Conservation (phyloP, 2,113 vertebrate genomes). For the Colistium nudipinnis region DNA sequence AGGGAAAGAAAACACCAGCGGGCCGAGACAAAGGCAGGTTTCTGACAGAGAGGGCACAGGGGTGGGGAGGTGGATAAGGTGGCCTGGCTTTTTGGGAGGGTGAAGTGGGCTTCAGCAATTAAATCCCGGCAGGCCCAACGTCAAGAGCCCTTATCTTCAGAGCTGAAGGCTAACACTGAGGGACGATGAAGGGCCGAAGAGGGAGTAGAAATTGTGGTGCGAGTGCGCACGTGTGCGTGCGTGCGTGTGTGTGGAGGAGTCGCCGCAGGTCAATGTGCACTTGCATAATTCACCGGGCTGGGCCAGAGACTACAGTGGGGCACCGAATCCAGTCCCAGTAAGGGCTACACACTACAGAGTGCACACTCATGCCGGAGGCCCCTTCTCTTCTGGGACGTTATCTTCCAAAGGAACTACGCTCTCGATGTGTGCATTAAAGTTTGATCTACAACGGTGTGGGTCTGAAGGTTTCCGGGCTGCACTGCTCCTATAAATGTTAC, state of each 20-base stretch:
- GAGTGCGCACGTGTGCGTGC: slow-evolving; percentile 29
- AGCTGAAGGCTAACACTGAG: slow-evolving; percentile 57
- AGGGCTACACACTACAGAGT: slow-evolving; percentile 49
- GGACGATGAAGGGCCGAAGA: slow-evolving; percentile 48
- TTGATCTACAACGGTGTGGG: slow-evolving; percentile 38
- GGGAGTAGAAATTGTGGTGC: slow-evolving; percentile 28
- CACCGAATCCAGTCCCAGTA: slow-evolving; percentile 46
- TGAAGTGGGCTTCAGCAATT: slow-evolving; percentile 67
- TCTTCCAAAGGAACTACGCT: slow-evolving; percentile 42
- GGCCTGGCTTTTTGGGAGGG: slow-evolving; percentile 46
- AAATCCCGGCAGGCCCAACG: slow-evolving; percentile 66
- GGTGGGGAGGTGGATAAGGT: slow-evolving; percentile 51
- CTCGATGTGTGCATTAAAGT: slow-evolving; percentile 47
- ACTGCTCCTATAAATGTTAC: slow-evolving; percentile 12
- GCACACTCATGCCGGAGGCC: slow-evolving; percentile 52
- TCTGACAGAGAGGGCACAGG: slow-evolving; percentile 60
- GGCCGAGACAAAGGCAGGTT: slow-evolving; percentile 53
- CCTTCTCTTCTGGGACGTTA: slow-evolving; percentile 32
- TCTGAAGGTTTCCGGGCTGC: neutral
- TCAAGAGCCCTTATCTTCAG: slow-evolving; percentile 76
- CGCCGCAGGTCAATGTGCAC: slow-evolving; percentile 45
- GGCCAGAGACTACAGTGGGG: slow-evolving; percentile 24
- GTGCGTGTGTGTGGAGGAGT: slow-evolving; percentile 20
- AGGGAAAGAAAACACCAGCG: slow-evolving; percentile 57
- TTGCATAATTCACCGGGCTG: slow-evolving; percentile 43